Evolutionary conservation across 2,888 invertebrate genomes (phyloP).

Genomic region (Chrysina gloriosa): DNA sequence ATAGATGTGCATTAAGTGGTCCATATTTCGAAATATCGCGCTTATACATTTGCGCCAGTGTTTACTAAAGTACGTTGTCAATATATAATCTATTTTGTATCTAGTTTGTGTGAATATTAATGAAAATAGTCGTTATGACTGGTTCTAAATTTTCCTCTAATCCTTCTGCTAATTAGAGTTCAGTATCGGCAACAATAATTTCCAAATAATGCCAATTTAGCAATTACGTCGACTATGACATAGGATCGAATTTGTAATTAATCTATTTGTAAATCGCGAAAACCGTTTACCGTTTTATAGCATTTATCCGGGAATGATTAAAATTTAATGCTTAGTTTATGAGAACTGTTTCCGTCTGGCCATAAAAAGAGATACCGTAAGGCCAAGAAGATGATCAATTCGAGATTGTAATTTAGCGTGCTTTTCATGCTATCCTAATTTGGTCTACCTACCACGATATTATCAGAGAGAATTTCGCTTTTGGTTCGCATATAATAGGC

Average conservation of each 20-base stretch:
- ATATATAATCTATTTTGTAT: slow-evolving; percentile 3
- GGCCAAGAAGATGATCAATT: no score
- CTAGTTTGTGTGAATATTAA: slow-evolving; percentile 1
- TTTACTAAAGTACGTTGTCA: slow-evolving; percentile 1
- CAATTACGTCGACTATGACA: neutral
- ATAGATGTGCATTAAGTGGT: slow-evolving; percentile 3
- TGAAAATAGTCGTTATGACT: slow-evolving; percentile 9
- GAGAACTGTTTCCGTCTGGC: neutral
- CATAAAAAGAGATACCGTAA: no score
- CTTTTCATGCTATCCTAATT: neutral
- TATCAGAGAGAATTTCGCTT: neutral
- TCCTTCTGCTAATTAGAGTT: slow-evolving; percentile 1
- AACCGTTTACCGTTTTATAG: neutral
- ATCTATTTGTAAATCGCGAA: neutral
- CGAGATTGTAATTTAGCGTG: neutral
- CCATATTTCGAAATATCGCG: slow-evolving; percentile 1
- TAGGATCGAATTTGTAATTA: neutral
- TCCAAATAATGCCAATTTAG: slow-evolving; percentile 13
- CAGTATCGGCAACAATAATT: slow-evolving; percentile 9
- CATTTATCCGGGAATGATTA: neutral
- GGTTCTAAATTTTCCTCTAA: neutral
- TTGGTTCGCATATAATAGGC: neutral
- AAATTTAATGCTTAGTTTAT: neutral
- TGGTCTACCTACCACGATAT: neutral
- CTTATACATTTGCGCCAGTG: neutral